Base-by-base conservation (phyloP, 92 coral and sea anemone species). In the Palythoa grandis region DNA sequence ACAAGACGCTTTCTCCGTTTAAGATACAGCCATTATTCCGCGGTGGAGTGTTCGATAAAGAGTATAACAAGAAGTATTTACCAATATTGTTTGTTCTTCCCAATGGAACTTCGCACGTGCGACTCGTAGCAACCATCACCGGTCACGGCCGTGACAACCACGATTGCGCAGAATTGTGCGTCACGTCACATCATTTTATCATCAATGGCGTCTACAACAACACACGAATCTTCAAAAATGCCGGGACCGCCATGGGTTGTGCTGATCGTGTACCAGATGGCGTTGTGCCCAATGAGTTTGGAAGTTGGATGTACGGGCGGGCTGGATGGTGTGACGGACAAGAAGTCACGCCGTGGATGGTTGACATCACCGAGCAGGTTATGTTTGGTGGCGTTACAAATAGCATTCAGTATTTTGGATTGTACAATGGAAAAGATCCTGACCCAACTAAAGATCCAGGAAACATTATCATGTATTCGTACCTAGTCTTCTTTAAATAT, bases 301-400 rank as follows among this genome's bases (percentile, higher is more conserved):
- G 90, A 38, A 90, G 92, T 86, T 96, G 99, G 99, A 53, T 96
- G 83, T 91, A 92, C 50, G 98, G 95, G 40, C 94, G 99, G 2
- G 95, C 90, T 73, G 98, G 95, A 19, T 97, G 97, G 97, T 97
- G 99, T 71, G 95, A 92, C 56, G 99, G 99, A 37, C 99, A 95
- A 79, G 99, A 97, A 29, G 97, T 97, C 38, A 88, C 95, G 13
- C 99, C 99, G 8, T 97, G 99, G 99, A 93, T 93, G 24, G 93
- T 85, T 16, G 99, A 97, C 68, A 86, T 97, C 48, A 97, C 96
- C 24, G 72, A 52, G 2, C 91, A 92, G 71, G 80, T 94, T 16
- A 71, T 72, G 54, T 91, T 88, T 35, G 77, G 82, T 2, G 66
- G 82, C 10, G 82, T 82, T 17, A 53, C 83, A 16, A 97, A 97